phyloP scores from a whole-genome alignment of 2,113 vertebrate species.

The Trogon melanurus region DNA sequence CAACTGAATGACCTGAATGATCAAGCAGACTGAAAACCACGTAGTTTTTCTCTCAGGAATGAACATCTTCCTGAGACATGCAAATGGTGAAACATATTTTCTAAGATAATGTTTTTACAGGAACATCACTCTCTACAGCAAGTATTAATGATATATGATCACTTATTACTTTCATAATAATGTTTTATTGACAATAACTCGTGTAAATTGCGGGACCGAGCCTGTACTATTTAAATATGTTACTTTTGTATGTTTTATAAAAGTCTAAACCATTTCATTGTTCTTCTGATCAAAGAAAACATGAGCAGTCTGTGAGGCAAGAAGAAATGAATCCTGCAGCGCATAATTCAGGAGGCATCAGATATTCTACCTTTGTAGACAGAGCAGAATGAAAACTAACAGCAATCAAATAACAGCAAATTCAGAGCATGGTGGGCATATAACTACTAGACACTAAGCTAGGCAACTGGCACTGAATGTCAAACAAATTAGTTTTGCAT shows the following conservation, averaged over 20 bases:
- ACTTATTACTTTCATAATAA: not conserved
- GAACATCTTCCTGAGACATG: slow-evolving; percentile 24
- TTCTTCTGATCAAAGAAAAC: slow-evolving; percentile 19
- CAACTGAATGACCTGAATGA: slow-evolving; percentile 38
- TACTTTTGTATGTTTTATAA: not conserved
- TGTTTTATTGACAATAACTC: slow-evolving; percentile 27
- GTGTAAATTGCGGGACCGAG: not conserved
- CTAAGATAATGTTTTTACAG: slow-evolving; percentile 48
- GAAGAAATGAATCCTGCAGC: not conserved
- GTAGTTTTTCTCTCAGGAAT: slow-evolving; percentile 23
- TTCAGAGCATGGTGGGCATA: not conserved
- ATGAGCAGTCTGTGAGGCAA: not conserved
- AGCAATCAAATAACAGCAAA: not conserved
- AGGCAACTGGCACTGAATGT: not conserved
- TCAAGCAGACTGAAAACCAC: slow-evolving; percentile 24
- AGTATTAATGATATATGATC: not conserved
- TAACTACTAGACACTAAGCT: not conserved
- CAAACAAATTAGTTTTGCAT: slow-evolving; percentile 30
- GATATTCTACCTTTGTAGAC: not conserved
- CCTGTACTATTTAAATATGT: not conserved
- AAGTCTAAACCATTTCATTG: not conserved
- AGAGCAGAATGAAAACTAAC: not conserved
- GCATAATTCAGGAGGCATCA: not conserved
- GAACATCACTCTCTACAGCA: not conserved
- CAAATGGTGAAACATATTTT: slow-evolving; percentile 33